Evolutionary conservation across 2,113 vertebrate species (phyloP).

Genomic region (Glaucomys volans): DNA sequence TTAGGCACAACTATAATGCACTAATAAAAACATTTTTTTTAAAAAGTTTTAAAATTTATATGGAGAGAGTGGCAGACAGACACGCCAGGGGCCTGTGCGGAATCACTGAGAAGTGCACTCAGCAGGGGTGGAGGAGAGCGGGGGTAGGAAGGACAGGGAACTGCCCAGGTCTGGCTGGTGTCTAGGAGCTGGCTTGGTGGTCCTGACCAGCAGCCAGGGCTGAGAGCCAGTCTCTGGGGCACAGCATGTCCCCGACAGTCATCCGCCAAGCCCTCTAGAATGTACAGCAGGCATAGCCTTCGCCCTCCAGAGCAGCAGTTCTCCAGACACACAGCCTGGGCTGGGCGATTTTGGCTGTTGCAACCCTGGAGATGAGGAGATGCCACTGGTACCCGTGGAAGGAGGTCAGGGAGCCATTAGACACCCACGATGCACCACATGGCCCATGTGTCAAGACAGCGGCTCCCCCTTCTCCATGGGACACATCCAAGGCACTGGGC

Average conservation of each 20-base stretch:
- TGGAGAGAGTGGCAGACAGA: not conserved
- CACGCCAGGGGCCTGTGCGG: no score
- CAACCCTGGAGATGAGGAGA: no score
- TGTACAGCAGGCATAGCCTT: not conserved
- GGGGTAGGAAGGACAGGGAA: rapidly evolving
- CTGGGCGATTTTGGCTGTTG: no score
- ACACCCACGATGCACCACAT: not conserved
- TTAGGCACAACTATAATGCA: no score
- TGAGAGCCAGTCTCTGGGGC: not conserved
- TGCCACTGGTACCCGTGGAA: not conserved
- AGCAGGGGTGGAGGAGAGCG: not conserved
- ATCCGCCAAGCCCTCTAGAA: not conserved
- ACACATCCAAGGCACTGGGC: not conserved
- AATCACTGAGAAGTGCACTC: not conserved
- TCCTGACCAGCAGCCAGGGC: not conserved
- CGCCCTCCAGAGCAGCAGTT: not conserved
- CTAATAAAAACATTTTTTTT: no score
- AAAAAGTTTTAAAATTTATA: no score
- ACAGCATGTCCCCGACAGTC: not conserved
- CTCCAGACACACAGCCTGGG: not conserved
- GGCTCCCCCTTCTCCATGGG: no score
- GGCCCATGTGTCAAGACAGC: not conserved
- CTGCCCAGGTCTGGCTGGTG: not conserved
- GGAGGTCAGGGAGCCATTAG: not conserved
- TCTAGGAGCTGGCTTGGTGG: not conserved